phyloP scores from a whole-genome alignment of 2,888 invertebrate species.

The Diploptera punctata region DNA sequence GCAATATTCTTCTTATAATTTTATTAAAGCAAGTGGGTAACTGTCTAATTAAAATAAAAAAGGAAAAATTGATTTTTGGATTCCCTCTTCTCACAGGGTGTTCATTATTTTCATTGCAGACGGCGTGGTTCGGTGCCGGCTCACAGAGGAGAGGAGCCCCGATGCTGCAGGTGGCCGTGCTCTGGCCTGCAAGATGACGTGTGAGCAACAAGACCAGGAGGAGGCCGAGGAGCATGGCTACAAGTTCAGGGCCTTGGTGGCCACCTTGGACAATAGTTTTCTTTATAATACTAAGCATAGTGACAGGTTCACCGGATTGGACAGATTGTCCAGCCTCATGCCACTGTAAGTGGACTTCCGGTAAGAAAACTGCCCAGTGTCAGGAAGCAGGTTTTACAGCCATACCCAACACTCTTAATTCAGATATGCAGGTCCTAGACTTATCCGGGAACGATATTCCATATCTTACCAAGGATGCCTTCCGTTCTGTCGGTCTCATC shows the following conservation, averaged over 20 bases:
- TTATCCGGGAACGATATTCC: slow-evolving; percentile 81
- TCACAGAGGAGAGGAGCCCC: slow-evolving; percentile 19
- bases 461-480: slow-evolving; percentile 77
- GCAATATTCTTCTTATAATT: too few relatives aligned
- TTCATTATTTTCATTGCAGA: neutral
- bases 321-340: slow-evolving; percentile 87
- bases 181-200: slow-evolving; percentile 37
- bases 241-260: slow-evolving; percentile 15
- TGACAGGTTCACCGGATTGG: slow-evolving; percentile 71
- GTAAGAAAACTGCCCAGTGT: slow-evolving; percentile 89
- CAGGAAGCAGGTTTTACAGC: slow-evolving; percentile 79
- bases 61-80: too few relatives aligned
- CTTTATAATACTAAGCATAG: slow-evolving; percentile 49
- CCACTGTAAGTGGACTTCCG: slow-evolving; percentile 91
- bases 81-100: too few relatives aligned
- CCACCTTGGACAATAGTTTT: slow-evolving; percentile 51
- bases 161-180: slow-evolving; percentile 28
- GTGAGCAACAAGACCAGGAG: neutral
- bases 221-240: slow-evolving; percentile 32
- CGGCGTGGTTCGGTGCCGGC: neutral
- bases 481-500: slow-evolving; percentile 77
- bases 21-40: too few relatives aligned
- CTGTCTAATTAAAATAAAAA: too few relatives aligned
- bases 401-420: slow-evolving; percentile 73
- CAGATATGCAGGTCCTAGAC: slow-evolving; percentile 85